phyloP scores from a whole-genome alignment of 1,140 invertebrate genomes.

The Latrodectus geometricus region DNA sequence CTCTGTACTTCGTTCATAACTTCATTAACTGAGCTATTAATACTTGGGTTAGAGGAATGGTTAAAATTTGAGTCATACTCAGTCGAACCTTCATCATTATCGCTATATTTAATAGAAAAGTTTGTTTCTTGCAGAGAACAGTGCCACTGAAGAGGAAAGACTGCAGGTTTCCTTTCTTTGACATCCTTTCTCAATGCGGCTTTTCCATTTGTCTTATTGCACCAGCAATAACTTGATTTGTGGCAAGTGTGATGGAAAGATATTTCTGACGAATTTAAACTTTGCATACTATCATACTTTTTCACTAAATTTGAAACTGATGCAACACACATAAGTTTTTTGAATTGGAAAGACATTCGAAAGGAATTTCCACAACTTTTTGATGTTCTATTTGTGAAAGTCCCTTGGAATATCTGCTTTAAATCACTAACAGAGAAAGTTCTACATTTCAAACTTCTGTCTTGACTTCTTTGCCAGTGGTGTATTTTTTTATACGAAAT shows the following conservation, averaged over 20 bases:
- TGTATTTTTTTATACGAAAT: slow-evolving; percentile 10
- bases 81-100: neutral
- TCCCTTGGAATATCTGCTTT: slow-evolving; percentile 34
- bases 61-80: neutral
- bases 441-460: slow-evolving; percentile 64
- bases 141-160: neutral
- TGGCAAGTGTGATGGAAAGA: neutral
- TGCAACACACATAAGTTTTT: slow-evolving; percentile 17
- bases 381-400: neutral
- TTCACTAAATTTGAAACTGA: slow-evolving; percentile 53
- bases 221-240: neutral
- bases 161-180: neutral
- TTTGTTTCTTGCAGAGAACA: neutral
- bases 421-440: slow-evolving; percentile 49
- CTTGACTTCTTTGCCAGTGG: slow-evolving; percentile 76
- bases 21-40: neutral
- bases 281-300: slow-evolving; percentile 40
- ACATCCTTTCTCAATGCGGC: neutral
- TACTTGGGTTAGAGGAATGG: neutral
- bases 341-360: slow-evolving; percentile 41
- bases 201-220: neutral
- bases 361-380: neutral
- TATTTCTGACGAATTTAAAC: neutral
- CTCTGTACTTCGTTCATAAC: neutral
- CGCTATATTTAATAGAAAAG: neutral